Conservation (phyloP, 2,797 vertebrate genomes). For the Macropus fuliginosus region DNA sequence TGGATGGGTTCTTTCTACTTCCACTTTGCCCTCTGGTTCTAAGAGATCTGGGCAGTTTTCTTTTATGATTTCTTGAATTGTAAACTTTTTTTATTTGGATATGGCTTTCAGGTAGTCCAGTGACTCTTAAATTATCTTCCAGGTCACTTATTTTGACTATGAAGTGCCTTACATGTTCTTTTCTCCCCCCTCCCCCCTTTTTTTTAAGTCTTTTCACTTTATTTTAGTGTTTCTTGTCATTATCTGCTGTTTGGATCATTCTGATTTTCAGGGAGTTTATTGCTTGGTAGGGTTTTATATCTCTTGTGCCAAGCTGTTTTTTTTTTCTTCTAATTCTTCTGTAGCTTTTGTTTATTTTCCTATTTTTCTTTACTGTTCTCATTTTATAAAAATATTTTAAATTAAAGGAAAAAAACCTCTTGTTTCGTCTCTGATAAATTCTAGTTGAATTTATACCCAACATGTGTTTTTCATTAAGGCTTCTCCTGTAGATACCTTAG, state of each 20-base stretch:
- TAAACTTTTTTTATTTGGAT: background rate
- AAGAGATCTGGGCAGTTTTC: background rate
- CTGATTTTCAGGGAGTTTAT: background rate
- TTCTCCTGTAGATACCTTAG: background rate
- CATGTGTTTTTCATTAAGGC: background rate
- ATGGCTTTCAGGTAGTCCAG: background rate
- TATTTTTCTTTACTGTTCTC: background rate
- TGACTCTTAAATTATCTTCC: background rate
- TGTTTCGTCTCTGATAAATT: background rate
- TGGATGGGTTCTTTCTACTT: background rate
- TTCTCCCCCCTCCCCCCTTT: too few species aligned
- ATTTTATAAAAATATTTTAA: background rate
- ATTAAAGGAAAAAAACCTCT: background rate
- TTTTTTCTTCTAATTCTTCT: background rate
- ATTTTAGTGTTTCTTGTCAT: background rate
- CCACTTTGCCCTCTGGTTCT: background rate
- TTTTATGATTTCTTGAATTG: background rate
- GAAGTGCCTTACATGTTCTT: background rate
- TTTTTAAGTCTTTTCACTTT: background rate
- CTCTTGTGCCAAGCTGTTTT: background rate
- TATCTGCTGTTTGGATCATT: background rate
- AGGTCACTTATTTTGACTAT: background rate
- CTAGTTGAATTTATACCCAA: background rate
- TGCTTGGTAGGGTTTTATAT: background rate
- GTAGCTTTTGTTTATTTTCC: background rate